These are phyloP conservation scores for Pagetopsis macropterus DNA, from an alignment of 2,797 vertebrate genomes.

Conservation along the genomic window DNA sequence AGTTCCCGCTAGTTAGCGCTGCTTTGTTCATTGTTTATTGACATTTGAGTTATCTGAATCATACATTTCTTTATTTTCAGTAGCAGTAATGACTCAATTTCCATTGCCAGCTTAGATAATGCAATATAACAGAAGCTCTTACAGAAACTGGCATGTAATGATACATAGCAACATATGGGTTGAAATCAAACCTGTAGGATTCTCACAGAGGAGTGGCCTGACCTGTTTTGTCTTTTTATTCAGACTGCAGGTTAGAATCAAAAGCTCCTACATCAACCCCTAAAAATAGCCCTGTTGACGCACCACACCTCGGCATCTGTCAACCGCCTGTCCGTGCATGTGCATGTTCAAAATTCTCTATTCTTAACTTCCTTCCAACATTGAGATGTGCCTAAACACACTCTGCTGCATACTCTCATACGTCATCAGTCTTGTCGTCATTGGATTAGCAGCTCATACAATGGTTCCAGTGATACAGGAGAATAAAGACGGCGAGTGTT, in stretches of 20 bases:
- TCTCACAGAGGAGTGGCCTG: conserved; percentile 20
- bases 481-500: conserved; percentile 49
- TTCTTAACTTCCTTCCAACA: conserved; percentile 57
- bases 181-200: conserved; percentile 21
- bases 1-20: background rate
- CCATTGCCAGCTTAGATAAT: background rate
- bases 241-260: conserved; percentile 21
- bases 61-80: background rate
- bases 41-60: background rate
- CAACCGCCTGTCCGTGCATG: conserved; percentile 20
- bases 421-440: conserved; percentile 46
- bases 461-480: conserved; percentile 59
- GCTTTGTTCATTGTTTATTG: conserved; percentile 28
- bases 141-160: background rate
- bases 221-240: conserved; percentile 34
- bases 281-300: conserved; percentile 63
- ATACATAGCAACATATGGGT: background rate
- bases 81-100: background rate
- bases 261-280: conserved; percentile 38
- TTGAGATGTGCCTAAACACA: conserved; percentile 20
- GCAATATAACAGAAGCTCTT: conserved; percentile 1
- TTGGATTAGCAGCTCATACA: conserved; percentile 59
- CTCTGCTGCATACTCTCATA: conserved; percentile 31
- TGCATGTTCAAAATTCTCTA: conserved; percentile 20
- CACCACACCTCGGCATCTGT: conserved; percentile 57